Base-by-base conservation (phyloP, 2,113 vertebrate species). In the Jaculus jaculus region DNA sequence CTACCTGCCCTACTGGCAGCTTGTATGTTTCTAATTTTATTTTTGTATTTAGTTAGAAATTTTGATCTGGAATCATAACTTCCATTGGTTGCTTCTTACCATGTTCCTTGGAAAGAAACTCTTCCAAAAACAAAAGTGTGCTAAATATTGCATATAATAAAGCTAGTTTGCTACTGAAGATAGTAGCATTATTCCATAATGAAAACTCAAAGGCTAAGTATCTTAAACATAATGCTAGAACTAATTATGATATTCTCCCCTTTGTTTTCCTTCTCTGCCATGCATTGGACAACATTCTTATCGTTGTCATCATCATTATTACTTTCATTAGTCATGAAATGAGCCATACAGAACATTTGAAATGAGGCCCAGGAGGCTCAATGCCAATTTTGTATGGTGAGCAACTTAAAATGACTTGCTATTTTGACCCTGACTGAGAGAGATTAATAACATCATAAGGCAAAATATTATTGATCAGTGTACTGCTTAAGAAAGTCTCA, bases 301-400 rank as follows among this genome's bases (percentile, higher is more conserved):
- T 1, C 66, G 75, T 85, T 90, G 80, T 80, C 69, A 61, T 93
- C 90, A 80, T n/a, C 60, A 77, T 89, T 85, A 78, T 68, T 92
- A 81, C 81, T 87, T 92, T 82, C 89, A 95, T 87, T 91, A 87
- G 74, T 97, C 87, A 72, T 83, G 89, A 95, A 97, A 95, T 95
- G 89, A 96, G 90, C 34, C 37, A 4, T 79, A 47, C 2, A 71
- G 12, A 54, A 82, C 30, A 18, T 30, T 95, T 68, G 51, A 87
- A 24, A 51, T 63, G 94, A 96, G 79, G 47, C 87, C 60, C 72
- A 87, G 68, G 68, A 24, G 74, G 60, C 4, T 1, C 51, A 71
- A 20, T 68, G 81, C 28, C 78, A 82, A 23, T 85, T 75, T 37
- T 80, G 32, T 77, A 34, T 39, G 83, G 42, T 75, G 34, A 93